Conservation (phyloP, 2,797 vertebrate species). For the Oceanodroma leucorhoa region DNA sequence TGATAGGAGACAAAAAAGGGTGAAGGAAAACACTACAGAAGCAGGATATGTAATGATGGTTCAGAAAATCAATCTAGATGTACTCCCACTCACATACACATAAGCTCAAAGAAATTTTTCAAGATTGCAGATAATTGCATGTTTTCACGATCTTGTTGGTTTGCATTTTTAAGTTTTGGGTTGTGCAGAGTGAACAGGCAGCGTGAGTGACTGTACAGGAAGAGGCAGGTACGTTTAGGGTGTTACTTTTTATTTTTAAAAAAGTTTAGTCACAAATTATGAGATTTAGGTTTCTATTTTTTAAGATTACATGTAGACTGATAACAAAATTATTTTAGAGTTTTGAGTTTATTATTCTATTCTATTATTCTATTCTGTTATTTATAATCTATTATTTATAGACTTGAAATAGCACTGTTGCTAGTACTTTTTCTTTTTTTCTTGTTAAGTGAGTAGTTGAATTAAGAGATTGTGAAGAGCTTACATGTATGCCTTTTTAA, state of each 20-base stretch:
- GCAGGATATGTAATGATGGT: background rate
- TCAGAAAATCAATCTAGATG: background rate
- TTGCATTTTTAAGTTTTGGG: background rate
- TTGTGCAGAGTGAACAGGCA: background rate
- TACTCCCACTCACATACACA: background rate
- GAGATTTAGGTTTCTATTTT: background rate
- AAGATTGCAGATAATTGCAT: conserved; percentile 3
- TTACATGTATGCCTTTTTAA: conserved; percentile 1
- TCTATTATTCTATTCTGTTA: background rate
- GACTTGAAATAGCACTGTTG: background rate
- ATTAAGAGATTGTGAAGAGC: background rate
- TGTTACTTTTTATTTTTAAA: background rate
- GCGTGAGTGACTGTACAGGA: background rate
- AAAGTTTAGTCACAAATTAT: background rate
- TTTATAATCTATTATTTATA: background rate
- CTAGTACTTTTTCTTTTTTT: background rate
- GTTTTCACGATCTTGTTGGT: background rate
- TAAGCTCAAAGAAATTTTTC: background rate
- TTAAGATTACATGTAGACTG: background rate
- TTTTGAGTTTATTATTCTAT: background rate
- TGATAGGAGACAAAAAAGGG: background rate
- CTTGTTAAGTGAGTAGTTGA: background rate
- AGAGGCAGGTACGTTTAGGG: background rate
- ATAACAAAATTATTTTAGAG: background rate
- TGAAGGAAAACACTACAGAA: background rate